A percentile compares a stretch with the other conserved stretches of the same genome.
Evolutionary conservation across 92 coral and sea anemone genomes (phyloP).

Genomic region (Siderastrea radians): DNA sequence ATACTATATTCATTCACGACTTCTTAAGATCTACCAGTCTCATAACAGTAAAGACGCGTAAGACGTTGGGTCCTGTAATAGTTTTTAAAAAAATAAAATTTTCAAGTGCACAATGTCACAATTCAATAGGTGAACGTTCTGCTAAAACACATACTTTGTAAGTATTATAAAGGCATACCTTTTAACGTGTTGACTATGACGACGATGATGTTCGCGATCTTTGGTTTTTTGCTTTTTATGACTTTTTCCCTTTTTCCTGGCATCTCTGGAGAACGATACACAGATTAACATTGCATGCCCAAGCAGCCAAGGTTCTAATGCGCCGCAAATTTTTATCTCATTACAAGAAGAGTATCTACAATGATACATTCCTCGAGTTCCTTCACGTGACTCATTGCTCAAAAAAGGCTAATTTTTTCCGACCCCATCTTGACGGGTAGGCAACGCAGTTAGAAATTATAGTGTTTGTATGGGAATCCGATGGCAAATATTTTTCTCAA

Average conservation of each 20-base stretch:
- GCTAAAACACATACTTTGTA: conserved; percentile 26
- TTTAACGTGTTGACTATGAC: conserved; percentile 48
- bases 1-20: too few species aligned
- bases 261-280: conserved; percentile 52
- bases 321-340: conserved; percentile 39
- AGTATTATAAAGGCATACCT: conserved; percentile 13
- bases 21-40: too few species aligned
- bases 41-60: too few species aligned
- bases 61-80: too few species aligned
- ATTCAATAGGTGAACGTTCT: conserved; percentile 45
- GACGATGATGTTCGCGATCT: conserved; percentile 41
- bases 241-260: conserved; percentile 56
- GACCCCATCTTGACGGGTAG: too few species aligned
- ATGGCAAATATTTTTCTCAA: too few species aligned
- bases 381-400: too few species aligned
- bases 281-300: conserved; percentile 32
- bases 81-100: conserved; percentile 26
- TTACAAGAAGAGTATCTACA: conserved; percentile 15
- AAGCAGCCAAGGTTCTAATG: conserved; percentile 21
- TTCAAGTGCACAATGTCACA: conserved; percentile 20
- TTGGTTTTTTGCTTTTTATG: conserved; percentile 53
- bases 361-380: too few species aligned
- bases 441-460: too few species aligned
- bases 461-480: too few species aligned
- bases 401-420: too few species aligned